Evolutionary conservation across 1,140 invertebrate genomes (phyloP).

Genomic region (Meloidogyne hapla): DNA sequence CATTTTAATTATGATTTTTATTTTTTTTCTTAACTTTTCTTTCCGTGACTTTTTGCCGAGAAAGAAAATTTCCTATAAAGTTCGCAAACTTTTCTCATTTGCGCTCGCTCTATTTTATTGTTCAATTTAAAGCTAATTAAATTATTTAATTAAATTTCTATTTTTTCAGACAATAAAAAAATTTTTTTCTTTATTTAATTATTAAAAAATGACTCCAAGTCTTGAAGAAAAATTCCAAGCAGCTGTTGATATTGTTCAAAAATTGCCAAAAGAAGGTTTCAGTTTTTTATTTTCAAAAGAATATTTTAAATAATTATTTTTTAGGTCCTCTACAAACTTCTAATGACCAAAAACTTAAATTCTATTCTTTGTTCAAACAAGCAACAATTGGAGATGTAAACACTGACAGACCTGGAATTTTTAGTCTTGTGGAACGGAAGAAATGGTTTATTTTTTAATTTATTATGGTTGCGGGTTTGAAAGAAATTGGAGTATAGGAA

Average conservation of each 20-base stretch:
- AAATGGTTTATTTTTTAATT: constrained; percentile 51
- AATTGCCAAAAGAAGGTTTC: constrained; percentile 59
- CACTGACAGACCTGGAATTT: constrained; percentile 59
- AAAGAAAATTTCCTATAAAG: too few relatives aligned
- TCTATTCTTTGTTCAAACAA: constrained; percentile 63
- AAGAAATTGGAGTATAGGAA: too few relatives aligned
- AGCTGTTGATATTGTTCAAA: constrained; percentile 62
- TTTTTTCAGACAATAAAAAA: background rate
- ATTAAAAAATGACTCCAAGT: constrained; percentile 38
- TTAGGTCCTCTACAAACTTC: constrained; percentile 54
- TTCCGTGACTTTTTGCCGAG: too few relatives aligned
- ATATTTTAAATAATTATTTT: constrained; percentile 31
- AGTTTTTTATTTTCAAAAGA: constrained; percentile 24
- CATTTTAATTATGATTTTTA: too few relatives aligned
- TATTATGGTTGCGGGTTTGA: background rate
- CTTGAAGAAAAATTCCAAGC: constrained; percentile 60
- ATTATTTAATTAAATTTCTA: background rate
- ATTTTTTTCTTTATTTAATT: background rate
- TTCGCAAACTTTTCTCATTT: too few relatives aligned
- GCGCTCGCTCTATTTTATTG: too few relatives aligned
- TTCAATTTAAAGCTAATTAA: background rate
- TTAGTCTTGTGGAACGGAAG: constrained; percentile 52
- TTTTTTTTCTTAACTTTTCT: too few relatives aligned
- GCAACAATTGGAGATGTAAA: constrained; percentile 63
- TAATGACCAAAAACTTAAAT: constrained; percentile 61